Base-by-base conservation (phyloP, 53 echinoderm and acorn worm species). In the Paracentrotus lividus region DNA sequence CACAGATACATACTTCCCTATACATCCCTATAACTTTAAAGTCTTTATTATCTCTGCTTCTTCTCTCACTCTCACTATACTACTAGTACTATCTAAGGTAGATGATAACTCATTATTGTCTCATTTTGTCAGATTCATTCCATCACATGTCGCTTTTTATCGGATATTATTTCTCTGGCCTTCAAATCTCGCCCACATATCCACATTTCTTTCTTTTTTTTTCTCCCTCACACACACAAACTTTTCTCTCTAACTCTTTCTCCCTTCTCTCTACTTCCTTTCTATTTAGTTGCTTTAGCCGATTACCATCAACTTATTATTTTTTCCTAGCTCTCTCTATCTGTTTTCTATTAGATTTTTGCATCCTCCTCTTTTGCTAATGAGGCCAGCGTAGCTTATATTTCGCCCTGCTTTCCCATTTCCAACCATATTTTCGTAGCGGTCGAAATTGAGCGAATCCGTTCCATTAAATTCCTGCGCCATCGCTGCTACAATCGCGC, bases 391-490 rank as follows among this genome's bases (percentile, higher is more conserved):
- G 56, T 13, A 56, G 86, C 53, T 55, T 86, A 52, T 49, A 56
- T 49, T 49, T 18, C 56, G 86, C 53, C 18, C 33, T 55, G n/a
- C 86, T 86, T 56, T 86, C 38, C 56, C 32, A 55, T 86, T 55
- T 56, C 32, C 38, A 21, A 21, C 86, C 86, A 55, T 86, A 86
- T 86, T 86, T 86, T 56, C 55, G 54, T 89, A 89, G 89, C 89
- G 64, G 89, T 61, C 64, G 89, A 89, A 89, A 89, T 89, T 89
- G 89, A 64, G 42, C 42, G 64, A 89, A 89, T 89, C 64, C 89
- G 89, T 89, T 89, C 89, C 89, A 89, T 89, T 89, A 89, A 89
- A 64, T 61, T 89, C 61, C 56, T 64, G 89, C 89, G 89, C 89
- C 89, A 42, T 16, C 45, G 64, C 40, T 47, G 36, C 89, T 87